Base-by-base conservation (phyloP, 2,888 invertebrate species). In the Neelides folsomi region DNA sequence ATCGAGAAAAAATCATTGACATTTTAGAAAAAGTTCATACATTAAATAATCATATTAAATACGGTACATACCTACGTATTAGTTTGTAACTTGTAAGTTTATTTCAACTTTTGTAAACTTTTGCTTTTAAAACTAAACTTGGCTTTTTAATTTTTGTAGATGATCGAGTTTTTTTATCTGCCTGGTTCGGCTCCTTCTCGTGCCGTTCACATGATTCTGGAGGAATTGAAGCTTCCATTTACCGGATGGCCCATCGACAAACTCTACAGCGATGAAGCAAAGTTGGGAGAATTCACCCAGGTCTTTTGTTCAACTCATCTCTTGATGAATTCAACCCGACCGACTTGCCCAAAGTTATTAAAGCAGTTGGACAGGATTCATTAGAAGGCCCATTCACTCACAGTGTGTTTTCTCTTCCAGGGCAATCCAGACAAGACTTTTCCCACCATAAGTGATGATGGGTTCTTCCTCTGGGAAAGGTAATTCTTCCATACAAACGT, bases 401-500 rank as follows among this genome's bases (percentile, higher is more conserved):
- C 27, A 27, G 27, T 27, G 27, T 27, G 27, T 27, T 27, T 27
- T 27, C 27, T 27, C 27, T 27, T 27, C 27, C 27, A 27, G 27
- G 27, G 27, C 7, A 27, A 27, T 27, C 27, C 27, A 27, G 27
- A 27, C 20, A 50, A 54, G 49, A 54, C 52, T 45, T 52, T 71
- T 34, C 71, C 71, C 16, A 69, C 71, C 19, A 63, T 72, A 52
- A 68, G 68, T 55, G 71, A 71, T 59, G 67, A 68, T 53, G 69
- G 70, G 50, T 71, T 69, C 62, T 65, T 66, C 42, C 63, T 71
- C 5, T 70, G 71, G 69, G 71, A 71, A 59, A 66, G 80, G 80
- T 79, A 68, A 65, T 52, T 47, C 62, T 62, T 27, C 27, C 27
- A 27, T 27, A 27, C n/a, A n/a, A n/a, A n/a, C n/a, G n/a, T n/a